These are phyloP conservation scores for Channa maculata DNA, from an alignment of 2,113 vertebrate genomes.

Conservation along the genomic window DNA sequence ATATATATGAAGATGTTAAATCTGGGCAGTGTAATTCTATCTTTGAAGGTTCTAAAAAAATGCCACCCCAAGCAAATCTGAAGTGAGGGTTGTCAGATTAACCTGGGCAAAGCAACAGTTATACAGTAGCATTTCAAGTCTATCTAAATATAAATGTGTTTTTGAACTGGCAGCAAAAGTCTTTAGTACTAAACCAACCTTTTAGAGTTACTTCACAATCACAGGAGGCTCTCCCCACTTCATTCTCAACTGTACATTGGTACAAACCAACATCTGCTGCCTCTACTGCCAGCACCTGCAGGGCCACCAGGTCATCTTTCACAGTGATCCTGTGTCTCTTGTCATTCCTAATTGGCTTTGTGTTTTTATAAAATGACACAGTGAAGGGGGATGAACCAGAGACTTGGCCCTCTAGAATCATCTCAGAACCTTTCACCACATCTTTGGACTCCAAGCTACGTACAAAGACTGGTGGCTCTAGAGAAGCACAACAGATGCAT, in stretches of 20 bases:
- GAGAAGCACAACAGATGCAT: conserved; percentile 38
- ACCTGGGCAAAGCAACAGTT: not conserved
- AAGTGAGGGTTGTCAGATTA: not conserved
- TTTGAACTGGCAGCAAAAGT: not conserved
- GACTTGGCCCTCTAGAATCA: conserved; percentile 89
- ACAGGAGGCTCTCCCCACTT: conserved; percentile 90
- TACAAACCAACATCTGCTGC: conserved; percentile 89
- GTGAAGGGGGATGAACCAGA: conserved; percentile 92
- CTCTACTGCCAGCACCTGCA: conserved; percentile 92
- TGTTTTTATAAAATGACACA: conserved; percentile 92
- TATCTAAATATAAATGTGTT: not conserved
- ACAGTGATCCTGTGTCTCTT: conserved; percentile 90
- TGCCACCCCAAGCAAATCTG: not conserved
- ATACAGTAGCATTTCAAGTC: not conserved
- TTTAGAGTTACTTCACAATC: conserved; percentile 89
- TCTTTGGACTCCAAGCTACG: conserved; percentile 91
- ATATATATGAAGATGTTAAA: not conserved
- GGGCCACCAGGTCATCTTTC: conserved; percentile 87
- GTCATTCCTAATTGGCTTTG: conserved; percentile 89
- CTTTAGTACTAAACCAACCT: conserved; percentile 87
- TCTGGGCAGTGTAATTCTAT: too few species aligned
- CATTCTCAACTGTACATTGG: conserved; percentile 92
- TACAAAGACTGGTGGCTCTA: conserved; percentile 93
- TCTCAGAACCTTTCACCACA: conserved; percentile 93
- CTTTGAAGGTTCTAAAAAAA: too few species aligned